phyloP scores from a whole-genome alignment of 2,113 vertebrate species.

The Colistium nudipinnis region DNA sequence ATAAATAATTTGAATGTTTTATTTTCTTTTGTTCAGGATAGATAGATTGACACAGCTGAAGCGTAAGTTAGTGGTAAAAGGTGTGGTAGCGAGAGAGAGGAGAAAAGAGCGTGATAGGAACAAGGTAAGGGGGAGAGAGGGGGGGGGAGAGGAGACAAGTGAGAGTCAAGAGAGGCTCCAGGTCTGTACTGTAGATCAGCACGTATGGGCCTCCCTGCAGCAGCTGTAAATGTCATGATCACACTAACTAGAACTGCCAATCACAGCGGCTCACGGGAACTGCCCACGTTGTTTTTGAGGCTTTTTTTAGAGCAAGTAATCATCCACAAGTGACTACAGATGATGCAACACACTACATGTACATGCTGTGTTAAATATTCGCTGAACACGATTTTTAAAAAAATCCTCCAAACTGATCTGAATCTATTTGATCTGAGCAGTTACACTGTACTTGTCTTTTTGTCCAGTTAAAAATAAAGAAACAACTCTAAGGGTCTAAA shows the following conservation, averaged over 20 bases:
- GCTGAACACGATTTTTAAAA: not conserved
- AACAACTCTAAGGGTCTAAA: too few relatives aligned
- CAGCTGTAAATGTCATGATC: constrained; percentile 64
- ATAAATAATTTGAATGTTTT: too few relatives aligned
- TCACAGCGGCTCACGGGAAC: constrained; percentile 50
- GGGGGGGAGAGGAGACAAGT: not conserved
- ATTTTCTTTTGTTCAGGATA: too few relatives aligned
- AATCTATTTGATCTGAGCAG: too few relatives aligned
- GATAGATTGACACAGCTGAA: constrained; percentile 31
- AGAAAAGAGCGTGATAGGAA: constrained; percentile 4
- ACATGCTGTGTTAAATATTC: not conserved
- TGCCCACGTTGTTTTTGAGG: constrained; percentile 10
- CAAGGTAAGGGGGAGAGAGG: not conserved
- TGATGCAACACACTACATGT: constrained; percentile 21
- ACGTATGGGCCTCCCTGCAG: constrained; percentile 57
- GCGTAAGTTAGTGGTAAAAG: constrained; percentile 25
- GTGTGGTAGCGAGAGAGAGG: not conserved
- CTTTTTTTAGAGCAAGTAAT: not conserved
- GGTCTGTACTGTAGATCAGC: constrained; percentile 36
- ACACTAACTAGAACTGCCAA: constrained; percentile 48
- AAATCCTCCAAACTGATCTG: too few relatives aligned
- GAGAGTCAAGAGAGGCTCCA: constrained; percentile 31
- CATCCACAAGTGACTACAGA: constrained; percentile 29
- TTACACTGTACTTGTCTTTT: too few relatives aligned
- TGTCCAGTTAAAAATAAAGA: too few relatives aligned